phyloP scores from a whole-genome alignment of 2,797 vertebrate genomes.

The Buphagus erythrorhynchus region DNA sequence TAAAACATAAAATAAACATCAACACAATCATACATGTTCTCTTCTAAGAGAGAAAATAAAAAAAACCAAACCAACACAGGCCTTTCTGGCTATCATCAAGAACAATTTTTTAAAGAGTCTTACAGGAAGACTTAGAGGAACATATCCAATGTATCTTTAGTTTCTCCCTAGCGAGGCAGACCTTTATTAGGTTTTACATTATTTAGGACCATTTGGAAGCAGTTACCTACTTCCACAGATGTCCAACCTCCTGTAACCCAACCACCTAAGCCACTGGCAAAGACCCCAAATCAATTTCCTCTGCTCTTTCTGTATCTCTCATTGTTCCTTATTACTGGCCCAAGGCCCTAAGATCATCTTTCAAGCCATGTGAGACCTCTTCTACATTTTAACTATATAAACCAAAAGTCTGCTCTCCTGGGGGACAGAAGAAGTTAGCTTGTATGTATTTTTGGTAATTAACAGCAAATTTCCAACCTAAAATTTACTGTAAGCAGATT shows the following conservation, averaged over 20 bases:
- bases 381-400: background rate
- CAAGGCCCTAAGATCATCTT: background rate
- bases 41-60: background rate
- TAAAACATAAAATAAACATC: conserved; percentile 74
- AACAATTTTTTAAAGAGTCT: background rate
- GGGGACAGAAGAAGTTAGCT: background rate
- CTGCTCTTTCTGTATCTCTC: background rate
- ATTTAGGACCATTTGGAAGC: conserved; percentile 26
- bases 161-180: background rate
- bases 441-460: background rate
- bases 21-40: background rate
- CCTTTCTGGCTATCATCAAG: background rate
- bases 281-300: conserved; percentile 28
- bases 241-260: background rate
- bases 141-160: background rate
- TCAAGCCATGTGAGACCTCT: background rate
- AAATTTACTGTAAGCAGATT: background rate
- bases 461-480: background rate
- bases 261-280: background rate
- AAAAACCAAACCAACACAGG: background rate
- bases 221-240: conserved; percentile 3
- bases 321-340: background rate
- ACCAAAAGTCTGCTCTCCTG: background rate
- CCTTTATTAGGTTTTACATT: background rate
- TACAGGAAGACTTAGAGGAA: background rate